These are phyloP conservation scores for Argentina silus DNA, from an alignment of 2,797 vertebrate genomes.

Conservation along the genomic window DNA sequence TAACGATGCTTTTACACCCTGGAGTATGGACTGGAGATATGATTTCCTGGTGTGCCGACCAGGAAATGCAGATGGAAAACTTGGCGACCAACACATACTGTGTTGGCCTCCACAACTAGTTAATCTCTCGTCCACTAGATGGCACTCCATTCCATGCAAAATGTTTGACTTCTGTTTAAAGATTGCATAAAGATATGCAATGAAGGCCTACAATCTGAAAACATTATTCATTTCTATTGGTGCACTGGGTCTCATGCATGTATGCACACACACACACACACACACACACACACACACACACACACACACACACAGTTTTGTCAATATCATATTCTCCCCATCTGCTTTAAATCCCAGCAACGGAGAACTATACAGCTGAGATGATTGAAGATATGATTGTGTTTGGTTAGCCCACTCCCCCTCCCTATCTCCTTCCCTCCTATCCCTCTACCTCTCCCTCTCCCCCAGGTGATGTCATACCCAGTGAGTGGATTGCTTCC, in stretches of 20 bases:
- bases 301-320: neutral
- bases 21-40: slow-evolving; percentile 2
- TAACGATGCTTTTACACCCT: neutral
- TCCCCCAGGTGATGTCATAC: neutral
- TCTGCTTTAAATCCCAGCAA: slow-evolving; percentile 9
- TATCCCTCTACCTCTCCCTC: neutral
- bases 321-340: slow-evolving; percentile 22
- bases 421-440: neutral
- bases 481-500: neutral
- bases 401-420: slow-evolving; percentile 37
- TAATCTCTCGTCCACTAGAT: slow-evolving; percentile 45
- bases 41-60: neutral
- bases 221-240: neutral
- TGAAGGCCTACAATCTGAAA: neutral
- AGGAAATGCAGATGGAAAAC: neutral
- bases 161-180: slow-evolving; percentile 16
- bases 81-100: neutral
- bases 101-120: neutral
- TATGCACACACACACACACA: neutral
- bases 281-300: slow-evolving; percentile 4
- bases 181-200: neutral
- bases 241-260: neutral
- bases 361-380: slow-evolving; percentile 18
- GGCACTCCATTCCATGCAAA: slow-evolving; percentile 37
- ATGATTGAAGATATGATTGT: slow-evolving; percentile 47